Percentiles rank a stretch among this genome's conserved stretches.
Conservation (phyloP, 2,113 vertebrate species). For the Anhinga rufa region DNA sequence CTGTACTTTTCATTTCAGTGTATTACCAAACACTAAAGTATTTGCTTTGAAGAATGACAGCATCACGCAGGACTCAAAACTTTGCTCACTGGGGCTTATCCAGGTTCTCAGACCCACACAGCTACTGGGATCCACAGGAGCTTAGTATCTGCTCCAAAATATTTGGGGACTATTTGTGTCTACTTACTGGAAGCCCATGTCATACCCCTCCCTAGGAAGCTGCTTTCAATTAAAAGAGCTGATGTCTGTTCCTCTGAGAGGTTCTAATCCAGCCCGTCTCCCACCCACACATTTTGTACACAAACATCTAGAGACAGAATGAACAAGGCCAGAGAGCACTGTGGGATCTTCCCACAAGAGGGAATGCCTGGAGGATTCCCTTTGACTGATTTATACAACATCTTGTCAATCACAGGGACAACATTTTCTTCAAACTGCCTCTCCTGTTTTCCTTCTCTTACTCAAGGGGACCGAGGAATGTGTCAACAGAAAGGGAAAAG, state of each 20-base stretch:
- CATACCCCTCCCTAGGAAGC: constrained; percentile 50
- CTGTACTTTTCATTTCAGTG: constrained; percentile 11
- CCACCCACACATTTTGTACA: constrained; percentile 70
- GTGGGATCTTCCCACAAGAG: constrained; percentile 67
- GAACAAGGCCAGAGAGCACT: constrained; percentile 34
- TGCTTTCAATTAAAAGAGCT: constrained; percentile 76
- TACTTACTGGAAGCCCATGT: constrained; percentile 20
- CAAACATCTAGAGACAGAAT: constrained; percentile 49
- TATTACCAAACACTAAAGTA: constrained; percentile 11
- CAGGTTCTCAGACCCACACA: constrained; percentile 19
- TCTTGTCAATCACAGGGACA: constrained; percentile 67
- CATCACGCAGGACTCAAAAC: neutral
- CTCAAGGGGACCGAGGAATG: constrained; percentile 38
- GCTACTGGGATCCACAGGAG: constrained; percentile 20
- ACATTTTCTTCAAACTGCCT: constrained; percentile 54
- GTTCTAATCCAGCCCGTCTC: constrained; percentile 71
- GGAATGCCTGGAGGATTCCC: constrained; percentile 70
- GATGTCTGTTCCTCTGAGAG: constrained; percentile 67
- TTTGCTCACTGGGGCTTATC: neutral
- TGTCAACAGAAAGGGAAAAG: constrained; percentile 36
- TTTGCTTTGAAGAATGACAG: constrained; percentile 28
- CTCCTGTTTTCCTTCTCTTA: constrained; percentile 58
- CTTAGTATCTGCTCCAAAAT: constrained; percentile 12
- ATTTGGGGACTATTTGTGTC: neutral
- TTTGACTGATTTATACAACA: constrained; percentile 65